Base-by-base conservation (phyloP, 2,797 vertebrate genomes). In the Numenius phaeopus region DNA sequence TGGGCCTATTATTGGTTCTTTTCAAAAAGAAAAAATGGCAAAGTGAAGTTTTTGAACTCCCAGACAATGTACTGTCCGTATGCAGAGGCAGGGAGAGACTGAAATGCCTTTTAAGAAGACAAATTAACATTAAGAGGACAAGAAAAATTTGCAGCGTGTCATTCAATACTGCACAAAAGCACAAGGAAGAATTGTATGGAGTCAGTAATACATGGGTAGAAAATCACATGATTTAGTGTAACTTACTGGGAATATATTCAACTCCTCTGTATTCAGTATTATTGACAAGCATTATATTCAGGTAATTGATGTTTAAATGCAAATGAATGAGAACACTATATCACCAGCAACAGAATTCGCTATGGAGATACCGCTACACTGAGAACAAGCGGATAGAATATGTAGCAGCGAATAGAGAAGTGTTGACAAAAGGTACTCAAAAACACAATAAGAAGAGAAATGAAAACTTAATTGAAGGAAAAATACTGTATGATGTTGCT, bases 281-380 rank as follows among this genome's bases (percentile, higher is more conserved):
- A 96, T 87, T 90, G 83, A 83, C 67, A 90, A 76, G 66, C n/a
- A 73, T 93, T 92, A 67, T 67, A 62, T 71, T 80, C 57, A 65
- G 9, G 49, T 75, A 95, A 95, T 30, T 93, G 81, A 92, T 85
- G 71, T 77, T 79, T 92, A 91, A 95, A 93, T 84, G 55, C 52
- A 95, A 93, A 89, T 70, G 73, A 91, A 73, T 66, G 40, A 65
- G 87, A 62, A 66, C 10, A 46, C 64, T 83, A 0, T 27, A 89
- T 64, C 62, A 93, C 30, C 80, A 91, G 58, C 62, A 87, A 32
- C 81, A 81, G 65, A 65, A 89, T 62, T 71, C 73, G 76, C 50
- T 34, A 8, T 4, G 34, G 62, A 77, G 30, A 84, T 4, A 64
- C 26, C 1, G 3, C 64, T 77, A 10, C 6, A 46, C 40, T 34